Evolutionary conservation across 2,797 vertebrate genomes (phyloP).

Genomic region (Xenentodon cancila): DNA sequence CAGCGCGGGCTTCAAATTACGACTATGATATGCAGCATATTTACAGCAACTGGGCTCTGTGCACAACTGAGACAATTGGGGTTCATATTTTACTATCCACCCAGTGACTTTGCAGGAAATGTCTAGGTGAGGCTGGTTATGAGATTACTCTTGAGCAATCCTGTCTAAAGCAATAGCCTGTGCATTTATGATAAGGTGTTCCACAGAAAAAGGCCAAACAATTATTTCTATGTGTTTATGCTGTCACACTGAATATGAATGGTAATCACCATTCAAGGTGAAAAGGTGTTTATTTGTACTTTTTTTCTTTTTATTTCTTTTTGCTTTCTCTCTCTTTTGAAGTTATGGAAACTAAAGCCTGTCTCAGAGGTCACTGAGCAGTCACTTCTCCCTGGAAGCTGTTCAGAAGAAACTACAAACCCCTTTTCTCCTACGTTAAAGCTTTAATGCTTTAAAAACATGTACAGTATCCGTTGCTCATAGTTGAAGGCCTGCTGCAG

Average conservation of each 20-base stretch:
- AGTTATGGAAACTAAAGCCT: too few relatives aligned
- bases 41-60: slow-evolving; percentile 28
- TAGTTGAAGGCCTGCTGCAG: slow-evolving; percentile 15
- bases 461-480: not conserved
- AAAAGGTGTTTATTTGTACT: too few relatives aligned
- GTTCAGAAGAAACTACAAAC: too few relatives aligned
- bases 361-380: too few relatives aligned
- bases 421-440: too few relatives aligned
- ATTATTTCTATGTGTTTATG: slow-evolving; percentile 52
- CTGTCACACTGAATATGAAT: slow-evolving; percentile 50
- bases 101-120: slow-evolving; percentile 56
- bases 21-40: slow-evolving; percentile 45
- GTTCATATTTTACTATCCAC: slow-evolving; percentile 38
- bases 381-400: too few relatives aligned
- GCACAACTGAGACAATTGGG: slow-evolving; percentile 32
- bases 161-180: slow-evolving; percentile 33
- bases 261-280: slow-evolving; percentile 34
- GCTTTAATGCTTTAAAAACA: too few relatives aligned
- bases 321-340: too few relatives aligned
- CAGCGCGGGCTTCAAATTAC: slow-evolving; percentile 50
- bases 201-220: slow-evolving; percentile 43
- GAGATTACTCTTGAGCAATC: slow-evolving; percentile 53
- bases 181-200: slow-evolving; percentile 52
- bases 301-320: too few relatives aligned
- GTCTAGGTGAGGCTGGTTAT: slow-evolving; percentile 40